These are phyloP conservation scores for Todus mexicanus DNA, from an alignment of 2,797 vertebrate genomes.

Conservation along the genomic window DNA sequence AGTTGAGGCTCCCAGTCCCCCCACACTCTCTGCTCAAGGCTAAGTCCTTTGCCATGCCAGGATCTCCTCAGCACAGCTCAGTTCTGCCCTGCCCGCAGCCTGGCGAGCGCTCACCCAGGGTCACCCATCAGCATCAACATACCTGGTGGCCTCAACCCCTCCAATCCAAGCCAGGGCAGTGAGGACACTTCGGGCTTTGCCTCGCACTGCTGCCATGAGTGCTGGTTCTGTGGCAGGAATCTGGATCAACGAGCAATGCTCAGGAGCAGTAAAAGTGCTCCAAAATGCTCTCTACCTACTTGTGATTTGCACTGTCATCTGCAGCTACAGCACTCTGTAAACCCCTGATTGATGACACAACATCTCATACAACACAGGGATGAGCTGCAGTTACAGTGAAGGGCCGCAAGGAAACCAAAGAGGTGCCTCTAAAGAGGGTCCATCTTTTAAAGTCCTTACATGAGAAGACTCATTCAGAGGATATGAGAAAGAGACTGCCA, in stretches of 20 bases:
- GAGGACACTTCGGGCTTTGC: not conserved
- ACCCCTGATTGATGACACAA: not conserved
- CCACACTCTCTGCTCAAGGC: not conserved
- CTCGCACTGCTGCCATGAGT: not conserved
- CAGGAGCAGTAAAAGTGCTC: not conserved
- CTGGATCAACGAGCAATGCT: not conserved
- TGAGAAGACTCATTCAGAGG: not conserved
- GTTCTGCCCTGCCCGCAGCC: not conserved
- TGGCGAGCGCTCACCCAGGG: not conserved
- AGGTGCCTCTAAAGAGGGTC: not conserved
- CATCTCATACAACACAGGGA: not conserved
- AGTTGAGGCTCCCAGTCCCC: fast-evolving
- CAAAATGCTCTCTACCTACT: not conserved
- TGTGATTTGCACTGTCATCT: not conserved
- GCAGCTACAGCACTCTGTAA: not conserved
- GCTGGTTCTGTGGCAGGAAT: not conserved
- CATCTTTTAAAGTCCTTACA: not conserved
- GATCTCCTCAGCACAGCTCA: not conserved
- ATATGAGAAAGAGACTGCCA: not conserved
- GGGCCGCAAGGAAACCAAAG: not conserved
- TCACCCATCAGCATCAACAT: fast-evolving
- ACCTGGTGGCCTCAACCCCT: not conserved
- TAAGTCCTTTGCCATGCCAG: not conserved
- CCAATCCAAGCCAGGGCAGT: not conserved
- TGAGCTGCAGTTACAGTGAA: not conserved